Evolutionary conservation across 2,113 vertebrate species (phyloP), one percentile per base, ranked within the genome.

Genomic region (Sardina pilchardus): DNA sequence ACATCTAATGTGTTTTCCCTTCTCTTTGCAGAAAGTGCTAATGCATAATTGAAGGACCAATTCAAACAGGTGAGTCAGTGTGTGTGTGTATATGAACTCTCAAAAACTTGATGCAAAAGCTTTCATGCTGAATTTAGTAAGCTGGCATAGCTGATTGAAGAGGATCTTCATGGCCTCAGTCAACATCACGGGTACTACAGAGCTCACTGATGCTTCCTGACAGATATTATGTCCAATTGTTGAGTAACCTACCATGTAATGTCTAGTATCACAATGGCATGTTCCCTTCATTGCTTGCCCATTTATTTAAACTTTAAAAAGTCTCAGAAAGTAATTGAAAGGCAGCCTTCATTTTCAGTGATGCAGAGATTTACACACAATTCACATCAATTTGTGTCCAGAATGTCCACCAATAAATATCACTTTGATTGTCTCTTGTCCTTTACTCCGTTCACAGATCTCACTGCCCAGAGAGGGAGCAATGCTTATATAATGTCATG

Each of bases 11-110:
- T 81, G 7, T 86, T 81, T 34, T 84, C 26, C 26, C 87, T 84
- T 85, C 84, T 50, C 75, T 82, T 84, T 82, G 84, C 94, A 96
- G 95, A 95, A 86, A 93, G 83, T 44, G 91, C 93, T 45, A 95
- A 91, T 0, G 42, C 80, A 82, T 90, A 92, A 63, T 44, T 12
- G 30, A 10, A 56, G 26, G 30, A 43, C 86, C 19, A 88, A 44
- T 48, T 84, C 42, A 67, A 88, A 81, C 85, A 91, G 89, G 90
- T 93, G 84, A 90, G 90, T 16, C 48, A 50, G 53, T 12, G n/a
- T 0, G 9, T 0, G 53, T 12, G n/a, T 0, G 9, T 0, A 5
- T 8, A 9, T n/a, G 44, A 42, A 19, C 14, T 34, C 10, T 71
- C 16, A 10, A 34, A 71, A 71, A 34, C 2, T 17, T 78, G 10